These are phyloP conservation scores for Colostygia pectinataria DNA, from an alignment of 2,888 invertebrate genomes.

Conservation along the genomic window DNA sequence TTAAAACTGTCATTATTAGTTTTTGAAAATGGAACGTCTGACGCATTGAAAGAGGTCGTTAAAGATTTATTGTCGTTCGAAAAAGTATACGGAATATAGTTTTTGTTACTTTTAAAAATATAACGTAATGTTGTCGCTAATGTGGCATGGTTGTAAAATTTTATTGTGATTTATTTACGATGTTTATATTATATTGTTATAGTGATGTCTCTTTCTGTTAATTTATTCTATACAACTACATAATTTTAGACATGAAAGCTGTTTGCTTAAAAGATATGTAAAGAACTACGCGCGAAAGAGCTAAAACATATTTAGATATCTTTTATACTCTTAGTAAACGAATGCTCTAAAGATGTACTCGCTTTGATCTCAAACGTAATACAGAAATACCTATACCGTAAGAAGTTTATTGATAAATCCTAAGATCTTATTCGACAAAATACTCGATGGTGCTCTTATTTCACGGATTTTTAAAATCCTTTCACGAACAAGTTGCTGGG, in stretches of 20 bases:
- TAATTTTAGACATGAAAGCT: too few species aligned
- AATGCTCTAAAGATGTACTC: too few species aligned
- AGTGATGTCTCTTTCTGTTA: slow-evolving; percentile 17
- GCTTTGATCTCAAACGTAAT: slow-evolving; percentile 16
- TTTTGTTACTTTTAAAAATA: slow-evolving; percentile 17
- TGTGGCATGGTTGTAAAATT: slow-evolving; percentile 25
- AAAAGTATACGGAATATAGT: slow-evolving; percentile 36
- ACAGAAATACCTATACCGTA: slow-evolving; percentile 8
- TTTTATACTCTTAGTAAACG: not conserved
- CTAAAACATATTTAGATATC: not conserved
- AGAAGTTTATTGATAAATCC: slow-evolving; percentile 22
- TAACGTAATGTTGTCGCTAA: slow-evolving; percentile 24
- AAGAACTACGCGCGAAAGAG: too few species aligned
- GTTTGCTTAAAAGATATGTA: too few species aligned
- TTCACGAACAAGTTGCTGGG: slow-evolving; percentile 9
- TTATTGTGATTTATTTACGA: slow-evolving; percentile 28
- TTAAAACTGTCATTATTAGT: slow-evolving; percentile 52
- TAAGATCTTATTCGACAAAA: slow-evolving; percentile 19
- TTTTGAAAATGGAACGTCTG: slow-evolving; percentile 47
- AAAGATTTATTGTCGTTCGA: slow-evolving; percentile 43
- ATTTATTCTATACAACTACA: too few species aligned
- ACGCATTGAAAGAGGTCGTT: slow-evolving; percentile 34
- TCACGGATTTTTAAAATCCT: slow-evolving; percentile 22
- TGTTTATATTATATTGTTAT: not conserved
- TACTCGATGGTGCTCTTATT: slow-evolving; percentile 14